Percentiles rank a stretch among this genome's conserved stretches.
phyloP scores from a whole-genome alignment of 2,888 invertebrate genomes.

The Tipula vernalis region DNA sequence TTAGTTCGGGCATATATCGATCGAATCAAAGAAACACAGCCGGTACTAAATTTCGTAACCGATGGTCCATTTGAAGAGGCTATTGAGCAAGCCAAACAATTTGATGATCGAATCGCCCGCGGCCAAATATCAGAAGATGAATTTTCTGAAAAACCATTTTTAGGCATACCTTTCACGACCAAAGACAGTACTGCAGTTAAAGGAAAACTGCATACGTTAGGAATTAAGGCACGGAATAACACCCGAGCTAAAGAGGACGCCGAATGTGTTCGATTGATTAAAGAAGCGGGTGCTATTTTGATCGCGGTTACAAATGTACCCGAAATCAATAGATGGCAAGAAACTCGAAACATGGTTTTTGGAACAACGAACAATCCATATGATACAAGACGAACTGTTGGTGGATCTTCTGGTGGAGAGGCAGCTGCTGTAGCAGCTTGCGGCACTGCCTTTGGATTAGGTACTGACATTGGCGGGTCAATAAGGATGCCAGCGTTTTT shows the following conservation, averaged over 20 bases:
- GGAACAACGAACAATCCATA: conserved; percentile 90
- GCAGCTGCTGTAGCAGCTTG: conserved; percentile 62
- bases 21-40: conserved; percentile 62
- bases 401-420: conserved; percentile 91
- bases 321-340: conserved; percentile 87
- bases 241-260: conserved; percentile 61
- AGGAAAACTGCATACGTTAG: conserved; percentile 60
- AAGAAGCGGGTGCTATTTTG: conserved; percentile 72
- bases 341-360: conserved; percentile 75
- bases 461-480: conserved; percentile 93
- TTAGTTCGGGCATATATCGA: conserved; percentile 63
- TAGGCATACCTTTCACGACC: conserved; percentile 84
- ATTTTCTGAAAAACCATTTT: conserved; percentile 59
- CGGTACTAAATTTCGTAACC: conserved; percentile 67
- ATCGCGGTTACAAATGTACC: conserved; percentile 87
- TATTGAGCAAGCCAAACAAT: conserved; percentile 56
- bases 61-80: conserved; percentile 70
- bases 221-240: conserved; percentile 47
- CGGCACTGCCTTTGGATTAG: conserved; percentile 70
- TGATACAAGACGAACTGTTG: conserved; percentile 65
- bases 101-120: conserved; percentile 54
- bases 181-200: conserved; percentile 77
- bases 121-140: conserved; percentile 47
- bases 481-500: conserved; percentile 79
- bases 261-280: conserved; percentile 56